phyloP scores from a whole-genome alignment of 1,140 invertebrate species.

The Matsumurasca onukii region DNA sequence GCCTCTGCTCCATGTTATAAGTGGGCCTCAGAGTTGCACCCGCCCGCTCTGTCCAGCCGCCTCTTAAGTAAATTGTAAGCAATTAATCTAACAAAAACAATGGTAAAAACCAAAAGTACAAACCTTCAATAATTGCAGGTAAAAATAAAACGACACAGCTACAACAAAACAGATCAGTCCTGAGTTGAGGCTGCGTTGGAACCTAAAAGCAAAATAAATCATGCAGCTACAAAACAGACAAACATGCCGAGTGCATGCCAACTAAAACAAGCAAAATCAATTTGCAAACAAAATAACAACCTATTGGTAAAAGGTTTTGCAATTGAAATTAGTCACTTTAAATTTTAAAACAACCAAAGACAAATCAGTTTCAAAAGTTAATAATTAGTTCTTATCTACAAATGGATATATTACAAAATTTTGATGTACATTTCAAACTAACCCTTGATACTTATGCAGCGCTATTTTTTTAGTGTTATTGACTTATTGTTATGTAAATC shows the following conservation, averaged over 20 bases:
- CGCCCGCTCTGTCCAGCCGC: too few species aligned
- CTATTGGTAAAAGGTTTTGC: neutral
- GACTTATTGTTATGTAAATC: too few species aligned
- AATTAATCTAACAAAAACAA: too few species aligned
- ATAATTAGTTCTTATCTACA: too few species aligned
- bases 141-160: conserved; percentile 29
- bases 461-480: too few species aligned
- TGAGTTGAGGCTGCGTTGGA: neutral
- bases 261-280: neutral
- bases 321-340: neutral
- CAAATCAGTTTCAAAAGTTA: too few species aligned
- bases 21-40: too few species aligned
- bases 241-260: neutral
- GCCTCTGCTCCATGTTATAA: too few species aligned
- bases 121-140: conserved; percentile 33
- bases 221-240: neutral
- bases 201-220: conserved; percentile 2
- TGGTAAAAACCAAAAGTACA: conserved; percentile 38
- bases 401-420: too few species aligned
- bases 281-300: neutral
- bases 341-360: neutral
- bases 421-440: too few species aligned
- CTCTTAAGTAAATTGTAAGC: too few species aligned
- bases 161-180: conserved; percentile 13
- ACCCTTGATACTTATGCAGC: too few species aligned